Evolutionary conservation across 2,113 vertebrate genomes (phyloP), one percentile per base, ranked within the genome.

Genomic region (Cyrtonyx montezumae): DNA sequence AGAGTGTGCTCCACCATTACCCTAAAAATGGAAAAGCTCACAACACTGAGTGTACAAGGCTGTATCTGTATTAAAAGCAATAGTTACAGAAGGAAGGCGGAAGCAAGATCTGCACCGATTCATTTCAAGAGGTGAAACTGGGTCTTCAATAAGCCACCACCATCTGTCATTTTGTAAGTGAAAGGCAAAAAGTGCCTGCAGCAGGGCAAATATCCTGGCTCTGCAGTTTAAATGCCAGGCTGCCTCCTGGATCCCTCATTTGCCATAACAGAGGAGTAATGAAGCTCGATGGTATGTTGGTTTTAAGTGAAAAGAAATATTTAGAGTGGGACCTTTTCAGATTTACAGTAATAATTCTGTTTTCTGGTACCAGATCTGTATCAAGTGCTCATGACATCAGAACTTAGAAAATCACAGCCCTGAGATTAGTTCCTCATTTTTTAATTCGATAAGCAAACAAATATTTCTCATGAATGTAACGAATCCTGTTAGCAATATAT

Each of bases 201-300:
- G 56, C 11, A 71, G 21, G 32, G 66, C 11, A 78, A 32, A 28
- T 9, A 23, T 30, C 48, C 45, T 18, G 46, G 37, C 32, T 74
- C 36, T 28, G 26, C 28, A 77, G 65, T n/a, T 48, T 8, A 56
- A 2, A 16, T 14, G 34, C 8, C 10, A 40, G 30, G 8, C 37
- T 48, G 40, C 11, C 34, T 23, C 21, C 25, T 34, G 9, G 4
- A 69, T 5, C 43, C 37, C 62, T 56, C 21, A 11, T 9, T 28
- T 28, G 26, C 17, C 8, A 0, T 4, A 9, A 5, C 0, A 20
- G 19, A 59, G 4, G 11, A 34, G 8, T 3, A 53, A 48, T 6
- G 0, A 8, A 20, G 34, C 21, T 51, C 13, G 28, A 66, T 2
- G 37, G 37, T 2, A 15, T 0, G 0, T 2, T 20, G 18, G 13